Percentiles rank a stretch among this genome's conserved stretches.
These are phyloP conservation scores for Noctua fimbriata DNA, from an alignment of 2,888 invertebrate species.

Conservation along the genomic window DNA sequence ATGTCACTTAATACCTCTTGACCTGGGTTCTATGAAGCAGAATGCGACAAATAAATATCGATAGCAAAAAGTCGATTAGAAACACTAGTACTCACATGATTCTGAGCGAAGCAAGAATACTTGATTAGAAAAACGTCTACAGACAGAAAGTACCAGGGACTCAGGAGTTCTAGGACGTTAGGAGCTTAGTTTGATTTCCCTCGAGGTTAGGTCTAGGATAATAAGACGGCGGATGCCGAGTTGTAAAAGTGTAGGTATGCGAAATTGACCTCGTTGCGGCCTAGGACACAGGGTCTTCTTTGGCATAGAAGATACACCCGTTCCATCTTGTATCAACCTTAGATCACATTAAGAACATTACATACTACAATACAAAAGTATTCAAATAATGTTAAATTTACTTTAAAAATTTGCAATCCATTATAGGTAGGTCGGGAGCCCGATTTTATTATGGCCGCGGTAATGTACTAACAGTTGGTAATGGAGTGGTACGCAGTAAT, in stretches of 20 bases:
- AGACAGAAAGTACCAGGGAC: slow-evolving; percentile 10
- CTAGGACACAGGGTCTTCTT: background rate
- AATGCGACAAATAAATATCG: background rate
- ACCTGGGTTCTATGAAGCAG: no score
- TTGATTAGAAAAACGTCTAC: background rate
- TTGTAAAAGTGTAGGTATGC: slow-evolving; percentile 31
- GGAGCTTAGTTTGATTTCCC: slow-evolving; percentile 44
- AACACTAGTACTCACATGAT: background rate
- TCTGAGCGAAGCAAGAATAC: background rate
- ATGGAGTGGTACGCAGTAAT: slow-evolving; percentile 43
- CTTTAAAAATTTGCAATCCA: slow-evolving; percentile 40
- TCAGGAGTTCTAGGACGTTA: background rate
- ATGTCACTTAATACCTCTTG: no score
- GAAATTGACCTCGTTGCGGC: slow-evolving; percentile 12
- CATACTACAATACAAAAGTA: background rate
- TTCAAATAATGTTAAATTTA: slow-evolving; percentile 2
- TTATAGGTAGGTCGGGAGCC: slow-evolving; percentile 31
- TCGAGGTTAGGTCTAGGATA: slow-evolving; percentile 33
- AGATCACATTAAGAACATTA: background rate
- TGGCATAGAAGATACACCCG: background rate
- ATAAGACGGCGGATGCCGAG: slow-evolving; percentile 8
- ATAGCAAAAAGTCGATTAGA: background rate
- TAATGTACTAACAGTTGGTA: slow-evolving; percentile 47
- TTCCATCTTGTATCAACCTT: background rate
- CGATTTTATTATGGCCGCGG: slow-evolving; percentile 54